These are phyloP conservation scores for Drosophila sordidula DNA, from an alignment of 2,888 invertebrate species.

Conservation along the genomic window DNA sequence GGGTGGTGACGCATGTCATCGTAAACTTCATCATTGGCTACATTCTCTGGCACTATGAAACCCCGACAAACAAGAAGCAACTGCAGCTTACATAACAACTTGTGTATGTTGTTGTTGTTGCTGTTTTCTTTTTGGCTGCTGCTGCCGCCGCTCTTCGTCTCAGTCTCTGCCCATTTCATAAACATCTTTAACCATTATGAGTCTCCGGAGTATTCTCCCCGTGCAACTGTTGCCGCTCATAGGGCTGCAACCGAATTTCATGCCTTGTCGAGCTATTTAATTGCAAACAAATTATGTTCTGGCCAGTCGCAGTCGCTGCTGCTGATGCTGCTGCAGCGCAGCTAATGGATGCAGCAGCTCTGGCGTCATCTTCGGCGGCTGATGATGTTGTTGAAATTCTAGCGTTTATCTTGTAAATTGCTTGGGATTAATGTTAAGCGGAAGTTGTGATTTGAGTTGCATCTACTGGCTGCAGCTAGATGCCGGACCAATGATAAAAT, in stretches of 20 bases:
- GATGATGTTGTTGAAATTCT: constrained; percentile 80
- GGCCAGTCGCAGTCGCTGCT: constrained; percentile 50
- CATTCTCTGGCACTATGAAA: constrained; percentile 46
- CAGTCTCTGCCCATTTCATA: constrained; percentile 78
- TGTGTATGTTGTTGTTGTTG: constrained; percentile 34
- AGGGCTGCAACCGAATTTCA: constrained; percentile 79
- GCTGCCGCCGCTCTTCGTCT: constrained; percentile 43
- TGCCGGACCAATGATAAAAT: constrained; percentile 44
- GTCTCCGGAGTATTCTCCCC: constrained; percentile 60
- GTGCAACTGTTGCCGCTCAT: constrained; percentile 41
- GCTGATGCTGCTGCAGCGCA: constrained; percentile 43
- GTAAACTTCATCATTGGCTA: constrained; percentile 79
- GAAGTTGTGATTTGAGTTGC: constrained; percentile 73
- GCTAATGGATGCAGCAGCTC: constrained; percentile 61
- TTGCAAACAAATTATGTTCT: constrained; percentile 80
- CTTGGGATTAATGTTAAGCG: constrained; percentile 77
- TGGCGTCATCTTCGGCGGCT: constrained; percentile 38
- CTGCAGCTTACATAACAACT: constrained; percentile 69
- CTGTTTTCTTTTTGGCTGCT: constrained; percentile 16
- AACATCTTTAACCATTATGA: constrained; percentile 60
- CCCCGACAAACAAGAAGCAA: constrained; percentile 30
- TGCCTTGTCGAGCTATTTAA: constrained; percentile 81
- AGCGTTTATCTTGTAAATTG: constrained; percentile 79
- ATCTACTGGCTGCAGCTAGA: constrained; percentile 28
- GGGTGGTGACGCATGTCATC: constrained; percentile 84